phyloP scores from a whole-genome alignment of 2,113 vertebrate genomes.

The Brienomyrus longianalis region DNA sequence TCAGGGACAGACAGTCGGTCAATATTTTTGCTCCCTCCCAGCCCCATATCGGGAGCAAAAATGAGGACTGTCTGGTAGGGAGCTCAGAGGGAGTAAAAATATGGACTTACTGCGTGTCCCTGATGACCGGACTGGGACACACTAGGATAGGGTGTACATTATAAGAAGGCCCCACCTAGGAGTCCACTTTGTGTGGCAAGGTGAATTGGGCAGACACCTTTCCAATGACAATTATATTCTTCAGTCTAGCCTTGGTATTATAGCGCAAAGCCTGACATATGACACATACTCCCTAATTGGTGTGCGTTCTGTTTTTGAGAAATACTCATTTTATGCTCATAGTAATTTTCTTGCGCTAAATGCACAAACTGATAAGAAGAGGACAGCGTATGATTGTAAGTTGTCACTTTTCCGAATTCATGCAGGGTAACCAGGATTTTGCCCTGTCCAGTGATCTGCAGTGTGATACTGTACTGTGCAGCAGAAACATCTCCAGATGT shows the following conservation, averaged over 20 bases:
- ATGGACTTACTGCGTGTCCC: too few relatives aligned
- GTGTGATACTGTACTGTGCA: background rate
- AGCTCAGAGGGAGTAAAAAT: too few relatives aligned
- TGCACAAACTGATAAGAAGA: background rate
- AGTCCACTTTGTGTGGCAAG: background rate
- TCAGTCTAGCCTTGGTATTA: background rate
- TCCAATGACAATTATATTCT: background rate
- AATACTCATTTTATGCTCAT: background rate
- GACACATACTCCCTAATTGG: background rate
- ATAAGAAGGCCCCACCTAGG: background rate
- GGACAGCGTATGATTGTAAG: background rate
- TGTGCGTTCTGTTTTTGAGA: background rate
- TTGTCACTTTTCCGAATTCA: background rate
- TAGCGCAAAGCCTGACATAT: background rate
- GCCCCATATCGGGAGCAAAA: too few relatives aligned
- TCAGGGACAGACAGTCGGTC: too few relatives aligned
- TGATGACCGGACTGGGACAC: too few relatives aligned
- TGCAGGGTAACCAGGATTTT: background rate
- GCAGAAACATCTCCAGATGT: background rate
- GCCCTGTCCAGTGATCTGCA: background rate
- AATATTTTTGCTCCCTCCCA: too few relatives aligned
- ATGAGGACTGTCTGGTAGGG: too few relatives aligned
- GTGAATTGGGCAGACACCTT: background rate
- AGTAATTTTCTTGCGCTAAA: background rate
- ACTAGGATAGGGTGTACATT: background rate